These are phyloP conservation scores for Dryoscopus gambensis DNA, from an alignment of 2,113 vertebrate species.

Conservation along the genomic window DNA sequence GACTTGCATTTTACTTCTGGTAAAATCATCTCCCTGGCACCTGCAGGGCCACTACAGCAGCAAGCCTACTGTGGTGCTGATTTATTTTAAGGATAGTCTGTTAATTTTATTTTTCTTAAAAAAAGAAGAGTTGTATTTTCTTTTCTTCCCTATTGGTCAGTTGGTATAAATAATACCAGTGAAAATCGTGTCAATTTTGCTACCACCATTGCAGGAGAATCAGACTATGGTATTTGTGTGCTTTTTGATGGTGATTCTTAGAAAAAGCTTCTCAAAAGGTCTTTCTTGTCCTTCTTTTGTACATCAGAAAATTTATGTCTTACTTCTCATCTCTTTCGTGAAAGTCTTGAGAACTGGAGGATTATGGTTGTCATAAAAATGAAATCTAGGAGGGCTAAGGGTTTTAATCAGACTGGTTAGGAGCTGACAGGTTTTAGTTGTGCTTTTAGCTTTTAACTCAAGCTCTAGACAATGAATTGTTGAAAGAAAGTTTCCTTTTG, in stretches of 20 bases:
- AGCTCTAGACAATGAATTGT: not conserved
- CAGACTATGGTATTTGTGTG: not conserved
- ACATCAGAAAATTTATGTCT: not conserved
- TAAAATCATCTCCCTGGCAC: not conserved
- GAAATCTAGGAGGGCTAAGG: not conserved
- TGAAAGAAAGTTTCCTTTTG: slow-evolving; percentile 33
- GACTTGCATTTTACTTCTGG: not conserved
- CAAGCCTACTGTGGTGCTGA: not conserved
- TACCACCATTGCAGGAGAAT: not conserved
- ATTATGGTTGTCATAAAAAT: slow-evolving; percentile 51
- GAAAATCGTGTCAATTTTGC: not conserved
- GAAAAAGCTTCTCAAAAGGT: slow-evolving; percentile 12
- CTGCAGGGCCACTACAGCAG: not conserved
- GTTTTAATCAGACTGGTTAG: slow-evolving; percentile 25
- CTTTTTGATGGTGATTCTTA: not conserved
- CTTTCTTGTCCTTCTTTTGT: slow-evolving; percentile 4
- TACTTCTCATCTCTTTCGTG: not conserved
- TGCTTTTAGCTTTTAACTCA: slow-evolving; percentile 41
- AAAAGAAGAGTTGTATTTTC: not conserved
- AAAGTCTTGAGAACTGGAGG: slow-evolving; percentile 6
- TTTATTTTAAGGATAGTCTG: not conserved
- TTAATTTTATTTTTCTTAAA: not conserved
- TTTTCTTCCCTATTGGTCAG: not conserved
- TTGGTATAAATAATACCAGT: not conserved
- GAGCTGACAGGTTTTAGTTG: slow-evolving; percentile 9